A percentile compares a stretch with the other conserved stretches of the same genome.
Conservation (phyloP, 2,797 vertebrate genomes). For the Peromyscus nudipes region DNA sequence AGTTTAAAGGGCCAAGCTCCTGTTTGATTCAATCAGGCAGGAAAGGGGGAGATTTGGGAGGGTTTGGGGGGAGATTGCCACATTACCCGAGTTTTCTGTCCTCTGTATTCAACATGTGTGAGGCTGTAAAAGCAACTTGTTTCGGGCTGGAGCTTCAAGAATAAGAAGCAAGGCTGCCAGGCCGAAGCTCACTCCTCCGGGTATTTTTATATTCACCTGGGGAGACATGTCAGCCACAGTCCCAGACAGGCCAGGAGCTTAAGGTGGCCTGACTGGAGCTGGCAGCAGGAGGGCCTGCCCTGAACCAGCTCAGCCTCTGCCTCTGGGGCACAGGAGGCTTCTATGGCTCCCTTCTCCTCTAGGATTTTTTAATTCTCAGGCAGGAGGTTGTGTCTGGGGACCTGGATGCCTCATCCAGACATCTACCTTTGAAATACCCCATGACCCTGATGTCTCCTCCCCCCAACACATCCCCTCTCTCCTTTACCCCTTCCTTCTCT, state of each 20-base stretch:
- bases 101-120: background rate
- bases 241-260: background rate
- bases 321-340: background rate
- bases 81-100: background rate
- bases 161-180: background rate
- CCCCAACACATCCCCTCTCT: background rate
- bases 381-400: background rate
- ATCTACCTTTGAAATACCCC: conserved; percentile 59
- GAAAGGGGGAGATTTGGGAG: background rate
- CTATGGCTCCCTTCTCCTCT: background rate
- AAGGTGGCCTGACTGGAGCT: background rate
- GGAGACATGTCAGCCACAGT: conserved; percentile 41
- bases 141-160: conserved; percentile 48
- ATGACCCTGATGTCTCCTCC: background rate
- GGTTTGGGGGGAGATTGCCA: conserved; percentile 6
- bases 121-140: conserved; percentile 41
- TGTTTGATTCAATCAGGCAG: background rate
- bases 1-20: conserved; percentile 48
- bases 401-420: conserved; percentile 24
- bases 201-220: conserved; percentile 61
- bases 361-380: conserved; percentile 25
- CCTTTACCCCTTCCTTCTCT: background rate
- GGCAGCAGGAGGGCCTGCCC: background rate
- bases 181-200: background rate
- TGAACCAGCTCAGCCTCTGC: background rate